Base-by-base conservation (phyloP, 1,140 invertebrate genomes). In the Halictus rubicundus region DNA sequence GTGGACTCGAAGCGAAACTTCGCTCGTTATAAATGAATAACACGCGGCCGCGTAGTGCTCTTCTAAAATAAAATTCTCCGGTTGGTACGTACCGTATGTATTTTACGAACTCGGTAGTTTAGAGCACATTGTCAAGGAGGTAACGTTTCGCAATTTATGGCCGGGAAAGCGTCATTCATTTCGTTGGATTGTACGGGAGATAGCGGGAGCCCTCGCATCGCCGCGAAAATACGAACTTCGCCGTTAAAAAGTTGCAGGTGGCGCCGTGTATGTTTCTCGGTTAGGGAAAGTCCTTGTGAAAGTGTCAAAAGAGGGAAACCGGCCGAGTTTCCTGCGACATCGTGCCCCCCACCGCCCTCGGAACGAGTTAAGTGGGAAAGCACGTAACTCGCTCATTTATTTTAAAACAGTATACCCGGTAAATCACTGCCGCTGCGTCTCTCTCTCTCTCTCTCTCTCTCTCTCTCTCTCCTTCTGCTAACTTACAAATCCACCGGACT, bases 201-300 rank as follows among this genome's bases (percentile, higher is more conserved):
- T 32, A 52, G 52, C 23, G 52, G 39, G 39, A 39, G 63, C n/a
- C 25, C 16, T 46, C 54, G 39, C 8, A 27, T 23, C 37, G 61
- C 25, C 37, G 61, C 25, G 49, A 59, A 66, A 60, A 59, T 71
- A 65, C 59, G 70, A 79, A 74, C 59, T 74, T 72, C 77, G 68
- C 12, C 37, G 57, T 72, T 39, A 57, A 72, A 60, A 64, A 72
- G 16, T 77, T 60, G 16, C 39, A 42, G 25, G 7, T 46, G 16
- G 39, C 42, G 25, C 12, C 25, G 10, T 16, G 27, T 37, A 42
- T 42, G 19, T 25, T 64, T 27, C 46, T n/a, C 52, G 21, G 39
- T 12, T 9, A 12, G 39, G 25, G 52, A 54, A 54, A n/a, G 49
- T 71, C 27, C 19, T 42, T 21, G 8, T 37, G 52, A 64, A 52